Conservation (phyloP, 2,797 vertebrate species). For the Trichosurus vulpecula region DNA sequence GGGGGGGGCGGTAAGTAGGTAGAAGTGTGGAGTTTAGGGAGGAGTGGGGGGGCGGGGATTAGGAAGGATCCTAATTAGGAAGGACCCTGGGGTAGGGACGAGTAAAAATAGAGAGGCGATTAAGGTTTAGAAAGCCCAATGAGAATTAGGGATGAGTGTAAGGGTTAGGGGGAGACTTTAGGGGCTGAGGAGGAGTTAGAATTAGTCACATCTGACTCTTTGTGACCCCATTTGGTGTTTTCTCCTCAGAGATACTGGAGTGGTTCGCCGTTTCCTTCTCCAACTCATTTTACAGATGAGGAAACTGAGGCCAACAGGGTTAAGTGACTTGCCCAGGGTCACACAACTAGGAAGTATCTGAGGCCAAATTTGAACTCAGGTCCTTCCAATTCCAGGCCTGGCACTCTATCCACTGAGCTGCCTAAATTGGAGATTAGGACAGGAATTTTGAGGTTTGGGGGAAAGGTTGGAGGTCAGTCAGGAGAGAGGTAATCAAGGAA, state of each 20-base stretch:
- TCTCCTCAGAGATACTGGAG: background rate
- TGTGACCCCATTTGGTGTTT: background rate
- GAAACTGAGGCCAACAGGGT: background rate
- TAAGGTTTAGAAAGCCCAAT: background rate
- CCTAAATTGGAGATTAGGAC: background rate
- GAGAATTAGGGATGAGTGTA: background rate
- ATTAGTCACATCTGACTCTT: too few relatives aligned
- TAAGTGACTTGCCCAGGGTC: background rate
- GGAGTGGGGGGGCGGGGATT: background rate
- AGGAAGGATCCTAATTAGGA: too few relatives aligned
- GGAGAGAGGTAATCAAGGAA: background rate
- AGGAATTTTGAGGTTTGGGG: background rate
- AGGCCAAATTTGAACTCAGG: background rate
- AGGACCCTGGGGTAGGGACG: background rate
- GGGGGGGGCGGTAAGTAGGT: background rate
- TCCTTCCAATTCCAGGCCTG: background rate
- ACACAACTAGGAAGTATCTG: background rate
- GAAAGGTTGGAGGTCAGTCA: background rate
- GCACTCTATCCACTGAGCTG: background rate
- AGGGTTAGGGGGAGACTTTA: background rate
- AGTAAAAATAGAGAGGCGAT: rapidly evolving
- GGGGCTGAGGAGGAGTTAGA: too few relatives aligned
- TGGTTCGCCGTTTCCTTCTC: background rate
- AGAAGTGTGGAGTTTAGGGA: background rate
- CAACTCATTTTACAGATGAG: background rate